Conservation (phyloP, 23 tunicate species). For the Clavelina lepadiformis region DNA sequence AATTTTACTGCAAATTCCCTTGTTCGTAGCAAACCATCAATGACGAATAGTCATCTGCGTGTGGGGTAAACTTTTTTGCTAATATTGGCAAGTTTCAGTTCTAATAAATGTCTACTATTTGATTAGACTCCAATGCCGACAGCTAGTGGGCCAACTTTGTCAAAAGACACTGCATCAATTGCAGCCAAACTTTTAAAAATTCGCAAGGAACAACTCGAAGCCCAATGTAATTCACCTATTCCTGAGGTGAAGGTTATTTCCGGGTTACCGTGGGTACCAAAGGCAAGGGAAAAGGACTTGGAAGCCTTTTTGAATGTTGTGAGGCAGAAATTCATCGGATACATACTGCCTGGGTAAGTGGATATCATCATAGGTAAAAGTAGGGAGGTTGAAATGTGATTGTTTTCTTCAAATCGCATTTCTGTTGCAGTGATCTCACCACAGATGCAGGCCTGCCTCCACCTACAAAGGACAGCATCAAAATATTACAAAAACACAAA, state of each 20-base stretch:
- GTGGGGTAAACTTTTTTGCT: too few relatives aligned
- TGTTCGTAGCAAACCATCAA: too few relatives aligned
- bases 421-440: constrained; percentile 54
- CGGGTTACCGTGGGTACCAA: constrained; percentile 88
- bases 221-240: constrained; percentile 13
- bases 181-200: constrained; percentile 70
- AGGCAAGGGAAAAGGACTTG: constrained; percentile 69
- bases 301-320: constrained; percentile 71
- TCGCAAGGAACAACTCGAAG: constrained; percentile 51
- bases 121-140: constrained; percentile 54
- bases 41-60: too few relatives aligned
- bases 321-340: constrained; percentile 85
- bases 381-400: background rate
- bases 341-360: constrained; percentile 45
- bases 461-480: constrained; percentile 89
- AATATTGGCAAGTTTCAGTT: too few relatives aligned
- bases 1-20: too few relatives aligned
- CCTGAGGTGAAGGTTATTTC: constrained; percentile 58
- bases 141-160: constrained; percentile 19
- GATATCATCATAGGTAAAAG: background rate
- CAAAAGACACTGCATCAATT: constrained; percentile 46
- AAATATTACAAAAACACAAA: constrained; percentile 54
- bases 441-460: constrained; percentile 89
- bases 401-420: background rate
- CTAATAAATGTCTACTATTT: too few relatives aligned